phyloP scores from a whole-genome alignment of 2,888 invertebrate genomes.

The Heliconius cydno region DNA sequence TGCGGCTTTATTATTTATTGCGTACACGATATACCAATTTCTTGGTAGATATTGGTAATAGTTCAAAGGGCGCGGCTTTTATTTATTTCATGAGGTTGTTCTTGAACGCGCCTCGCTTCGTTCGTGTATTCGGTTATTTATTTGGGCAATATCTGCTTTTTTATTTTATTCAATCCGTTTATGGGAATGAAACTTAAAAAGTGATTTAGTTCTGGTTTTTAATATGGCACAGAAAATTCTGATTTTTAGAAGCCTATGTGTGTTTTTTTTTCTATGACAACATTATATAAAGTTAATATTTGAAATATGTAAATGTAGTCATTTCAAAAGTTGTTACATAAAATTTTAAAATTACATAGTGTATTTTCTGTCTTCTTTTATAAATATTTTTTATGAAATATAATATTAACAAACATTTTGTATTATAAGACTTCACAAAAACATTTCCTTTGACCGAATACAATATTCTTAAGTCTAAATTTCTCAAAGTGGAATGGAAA shows the following conservation, averaged over 20 bases:
- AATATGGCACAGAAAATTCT: not conserved
- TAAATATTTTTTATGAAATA: not conserved
- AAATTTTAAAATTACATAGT: not conserved
- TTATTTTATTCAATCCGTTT: slow-evolving; percentile 40
- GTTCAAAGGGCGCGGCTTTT: slow-evolving; percentile 51
- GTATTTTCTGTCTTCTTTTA: not conserved
- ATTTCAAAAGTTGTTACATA: not conserved
- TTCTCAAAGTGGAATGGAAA: slow-evolving; percentile 15
- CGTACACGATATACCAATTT: slow-evolving; percentile 51
- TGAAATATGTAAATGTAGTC: not conserved
- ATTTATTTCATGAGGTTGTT: slow-evolving; percentile 50
- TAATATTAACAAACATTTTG: too few relatives aligned
- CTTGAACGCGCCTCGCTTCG: slow-evolving; percentile 36
- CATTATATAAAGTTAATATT: not conserved
- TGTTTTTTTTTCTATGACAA: not conserved
- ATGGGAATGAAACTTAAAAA: slow-evolving; percentile 15
- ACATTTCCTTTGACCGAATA: slow-evolving; percentile 15
- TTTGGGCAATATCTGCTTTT: slow-evolving; percentile 34
- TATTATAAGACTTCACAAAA: not conserved
- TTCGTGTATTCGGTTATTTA: slow-evolving; percentile 44
- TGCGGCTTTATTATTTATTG: slow-evolving; percentile 52
- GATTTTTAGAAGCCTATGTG: not conserved
- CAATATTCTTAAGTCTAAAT: slow-evolving; percentile 19
- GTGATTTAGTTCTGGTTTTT: not conserved
- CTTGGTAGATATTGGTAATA: slow-evolving; percentile 51